Conservation (phyloP, 2,888 invertebrate species). For the Acanthococcus lagerstroemiae region DNA sequence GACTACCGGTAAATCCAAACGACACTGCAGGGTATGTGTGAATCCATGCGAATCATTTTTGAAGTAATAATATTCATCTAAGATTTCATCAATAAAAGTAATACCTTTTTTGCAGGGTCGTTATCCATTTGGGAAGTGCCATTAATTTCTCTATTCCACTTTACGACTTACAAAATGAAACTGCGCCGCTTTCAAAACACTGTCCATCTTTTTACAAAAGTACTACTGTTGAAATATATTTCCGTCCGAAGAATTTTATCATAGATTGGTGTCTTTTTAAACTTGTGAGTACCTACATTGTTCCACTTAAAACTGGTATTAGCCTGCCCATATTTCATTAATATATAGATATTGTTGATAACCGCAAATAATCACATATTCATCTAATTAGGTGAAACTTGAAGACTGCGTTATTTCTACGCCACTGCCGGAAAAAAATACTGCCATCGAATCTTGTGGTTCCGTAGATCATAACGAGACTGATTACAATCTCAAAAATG, state of each 20-base stretch:
- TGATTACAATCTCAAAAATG: too few relatives aligned
- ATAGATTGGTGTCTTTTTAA: slow-evolving; percentile 85
- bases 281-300: slow-evolving; percentile 49
- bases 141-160: slow-evolving; percentile 60
- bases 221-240: slow-evolving; percentile 72
- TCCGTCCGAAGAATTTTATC: slow-evolving; percentile 65
- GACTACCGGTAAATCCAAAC: slow-evolving; percentile 67
- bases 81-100: slow-evolving; percentile 36
- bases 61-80: slow-evolving; percentile 35
- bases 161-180: slow-evolving; percentile 63
- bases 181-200: slow-evolving; percentile 64
- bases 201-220: slow-evolving; percentile 74
- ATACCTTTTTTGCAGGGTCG: slow-evolving; percentile 50
- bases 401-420: too few relatives aligned
- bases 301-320: too few relatives aligned
- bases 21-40: slow-evolving; percentile 72
- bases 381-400: too few relatives aligned
- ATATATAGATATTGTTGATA: too few relatives aligned
- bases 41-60: too few relatives aligned
- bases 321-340: too few relatives aligned
- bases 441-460: too few relatives aligned
- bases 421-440: too few relatives aligned
- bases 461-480: too few relatives aligned
- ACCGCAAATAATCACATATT: too few relatives aligned
- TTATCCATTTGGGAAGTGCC: slow-evolving; percentile 69